Percentiles rank a stretch among this genome's conserved stretches.
Evolutionary conservation across 2,888 invertebrate genomes (phyloP).

Genomic region (Cheilosia pagana): DNA sequence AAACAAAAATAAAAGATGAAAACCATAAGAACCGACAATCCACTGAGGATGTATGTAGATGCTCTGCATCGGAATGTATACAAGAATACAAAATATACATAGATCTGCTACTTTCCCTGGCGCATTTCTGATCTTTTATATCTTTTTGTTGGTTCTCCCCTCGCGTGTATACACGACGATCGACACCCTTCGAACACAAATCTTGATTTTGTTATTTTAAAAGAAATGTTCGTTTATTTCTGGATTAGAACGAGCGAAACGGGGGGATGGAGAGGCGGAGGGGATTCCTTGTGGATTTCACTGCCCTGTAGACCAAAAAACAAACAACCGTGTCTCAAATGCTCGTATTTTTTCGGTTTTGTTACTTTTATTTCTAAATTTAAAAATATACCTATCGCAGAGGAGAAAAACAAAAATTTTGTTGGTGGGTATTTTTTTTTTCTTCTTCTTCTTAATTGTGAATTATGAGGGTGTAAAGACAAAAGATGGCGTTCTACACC

Average conservation of each 20-base stretch:
- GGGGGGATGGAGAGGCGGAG: background rate
- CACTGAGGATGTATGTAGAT: conserved; percentile 11
- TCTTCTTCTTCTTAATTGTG: conserved; percentile 17
- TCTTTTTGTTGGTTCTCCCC: background rate
- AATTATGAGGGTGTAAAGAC: conserved; percentile 67
- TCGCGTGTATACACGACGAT: conserved; percentile 28
- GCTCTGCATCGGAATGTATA: background rate
- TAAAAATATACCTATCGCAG: conserved; percentile 48
- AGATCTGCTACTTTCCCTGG: background rate
- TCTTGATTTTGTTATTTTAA: conserved; percentile 64
- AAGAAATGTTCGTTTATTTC: conserved; percentile 48
- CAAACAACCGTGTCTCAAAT: conserved; percentile 2
- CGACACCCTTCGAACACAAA: conserved; percentile 70
- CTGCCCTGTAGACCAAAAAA: conserved; percentile 6
- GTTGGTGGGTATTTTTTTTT: background rate
- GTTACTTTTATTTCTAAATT: conserved; percentile 48
- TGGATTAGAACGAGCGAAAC: conserved; percentile 30
- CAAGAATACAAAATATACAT: background rate
- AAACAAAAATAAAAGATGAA: conserved; percentile 40
- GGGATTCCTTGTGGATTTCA: conserved; percentile 26
- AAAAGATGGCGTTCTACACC: conserved; percentile 39
- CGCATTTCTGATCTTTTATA: conserved; percentile 1
- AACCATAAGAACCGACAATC: conserved; percentile 26
- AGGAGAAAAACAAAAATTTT: background rate
- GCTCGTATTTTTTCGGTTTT: background rate